Base-by-base conservation (phyloP, 2,797 vertebrate genomes). In the Pygocentrus nattereri region DNA sequence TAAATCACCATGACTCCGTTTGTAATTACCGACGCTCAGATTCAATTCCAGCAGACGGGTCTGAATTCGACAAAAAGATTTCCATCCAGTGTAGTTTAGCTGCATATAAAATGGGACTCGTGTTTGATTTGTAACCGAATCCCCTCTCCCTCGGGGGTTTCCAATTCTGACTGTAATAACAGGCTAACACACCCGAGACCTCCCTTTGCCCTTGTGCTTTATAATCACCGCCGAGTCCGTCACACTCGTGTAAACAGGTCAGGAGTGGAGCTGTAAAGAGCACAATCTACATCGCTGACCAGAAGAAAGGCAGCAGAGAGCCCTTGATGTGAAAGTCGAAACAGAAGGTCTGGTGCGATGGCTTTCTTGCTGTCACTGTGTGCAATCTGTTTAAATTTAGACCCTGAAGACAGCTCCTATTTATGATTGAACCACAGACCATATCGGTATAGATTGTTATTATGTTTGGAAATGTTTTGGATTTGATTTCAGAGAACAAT, bases 41-140 rank as follows among this genome's bases (percentile, higher is more conserved):
- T 88, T 84, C 80, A 80, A 76, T 74, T 88, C 85, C 84, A 88
- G 31, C 77, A 82, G 86, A 85, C 82, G 76, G 78, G 70, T 71
- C 83, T 73, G 84, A 88, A 81, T 88, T 88, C 79, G 83, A 84
- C 81, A 83, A 85, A 44, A 84, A 85, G 85, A 78, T 77, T 85
- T 88, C 87, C 83, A 86, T 82, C 81, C 83, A 80, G 64, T 79
- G 78, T 79, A 81, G 69, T 84, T 88, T 87, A 81, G 85, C 82
- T 82, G 80, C 75, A 78, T 85, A 79, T 81, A 79, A 78, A 87
- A 82, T 58, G 78, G 65, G 75, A 78, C 78, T 76, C 50, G 72
- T 84, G 80, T 86, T 87, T 88, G 82, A 87, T 87, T 87, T 87
- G 85, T 87, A 81, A 87, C 80, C 41, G 58, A 82, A 88, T 84